A percentile compares a stretch with the other conserved stretches of the same genome.
These are phyloP conservation scores for Coracias cyanogaster DNA, from an alignment of 2,797 vertebrate genomes.

Conservation along the genomic window DNA sequence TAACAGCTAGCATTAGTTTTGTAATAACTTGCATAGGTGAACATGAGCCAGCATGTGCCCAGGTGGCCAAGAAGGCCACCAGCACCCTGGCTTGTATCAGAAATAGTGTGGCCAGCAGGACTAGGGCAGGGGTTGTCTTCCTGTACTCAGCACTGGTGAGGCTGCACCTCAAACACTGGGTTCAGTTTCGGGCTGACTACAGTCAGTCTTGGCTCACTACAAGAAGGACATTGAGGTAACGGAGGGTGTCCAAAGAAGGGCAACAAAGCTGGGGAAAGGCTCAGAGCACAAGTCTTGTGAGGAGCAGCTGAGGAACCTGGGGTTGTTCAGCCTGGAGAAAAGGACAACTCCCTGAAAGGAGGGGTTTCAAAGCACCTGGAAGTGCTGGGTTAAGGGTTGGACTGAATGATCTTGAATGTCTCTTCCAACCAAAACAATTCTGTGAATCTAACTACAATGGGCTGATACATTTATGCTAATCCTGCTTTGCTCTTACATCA, in stretches of 20 bases:
- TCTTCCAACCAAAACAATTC: neutral
- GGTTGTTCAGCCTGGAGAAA: no score
- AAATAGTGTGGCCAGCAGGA: neutral
- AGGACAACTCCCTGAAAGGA: neutral
- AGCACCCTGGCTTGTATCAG: neutral
- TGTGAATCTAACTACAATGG: neutral
- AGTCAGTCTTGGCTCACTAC: neutral
- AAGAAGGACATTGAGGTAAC: neutral
- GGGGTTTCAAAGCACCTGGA: no score
- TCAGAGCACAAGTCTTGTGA: neutral
- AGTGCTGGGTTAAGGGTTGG: neutral
- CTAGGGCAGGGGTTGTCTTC: neutral
- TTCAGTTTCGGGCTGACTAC: neutral
- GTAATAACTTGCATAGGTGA: neutral
- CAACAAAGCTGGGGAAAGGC: no score
- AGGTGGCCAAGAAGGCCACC: neutral
- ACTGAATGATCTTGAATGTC: neutral
- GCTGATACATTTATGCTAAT: neutral
- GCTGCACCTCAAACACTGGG: neutral
- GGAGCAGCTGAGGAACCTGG: neutral
- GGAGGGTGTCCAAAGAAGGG: neutral
- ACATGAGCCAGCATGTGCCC: neutral
- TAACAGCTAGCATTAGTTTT: neutral
- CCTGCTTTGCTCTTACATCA: neutral
- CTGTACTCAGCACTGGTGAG: neutral